Conservation (phyloP, 2,113 vertebrate genomes). For the Lethenteron camtschaticum region DNA sequence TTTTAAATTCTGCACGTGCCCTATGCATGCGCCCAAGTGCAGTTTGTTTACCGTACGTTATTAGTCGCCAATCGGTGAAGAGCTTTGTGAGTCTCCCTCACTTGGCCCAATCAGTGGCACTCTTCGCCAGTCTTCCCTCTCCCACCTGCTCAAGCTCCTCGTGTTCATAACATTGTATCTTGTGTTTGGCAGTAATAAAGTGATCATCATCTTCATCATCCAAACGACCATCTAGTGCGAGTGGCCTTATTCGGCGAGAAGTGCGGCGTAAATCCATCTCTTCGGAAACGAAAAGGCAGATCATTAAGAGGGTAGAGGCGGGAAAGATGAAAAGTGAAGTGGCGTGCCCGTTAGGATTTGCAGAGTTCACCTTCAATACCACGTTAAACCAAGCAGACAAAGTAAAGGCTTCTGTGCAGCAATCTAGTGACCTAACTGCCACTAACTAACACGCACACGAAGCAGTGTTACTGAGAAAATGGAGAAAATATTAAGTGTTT, state of each 20-base stretch:
- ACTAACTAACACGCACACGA: neutral
- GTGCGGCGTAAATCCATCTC: no score
- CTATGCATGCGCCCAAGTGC: no score
- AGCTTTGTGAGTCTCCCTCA: constrained; percentile 3
- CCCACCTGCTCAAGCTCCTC: constrained; percentile 1
- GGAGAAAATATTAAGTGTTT: constrained; percentile 1
- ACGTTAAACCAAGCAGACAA: no score
- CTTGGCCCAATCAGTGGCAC: neutral
- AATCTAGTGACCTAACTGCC: neutral
- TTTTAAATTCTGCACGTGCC: no score
- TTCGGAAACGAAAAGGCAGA: no score
- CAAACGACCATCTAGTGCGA: neutral
- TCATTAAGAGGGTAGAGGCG: no score
- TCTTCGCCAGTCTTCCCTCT: constrained; percentile 1
- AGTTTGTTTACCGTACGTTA: neutral
- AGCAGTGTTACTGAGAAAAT: constrained; percentile 4
- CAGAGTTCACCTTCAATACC: no score
- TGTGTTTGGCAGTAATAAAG: neutral
- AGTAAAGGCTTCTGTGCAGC: no score
- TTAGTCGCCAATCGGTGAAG: neutral
- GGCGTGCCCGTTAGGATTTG: no score
- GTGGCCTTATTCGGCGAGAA: no score
- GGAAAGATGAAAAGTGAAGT: no score
- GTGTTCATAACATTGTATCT: neutral
- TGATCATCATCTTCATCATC: neutral